Base-by-base conservation (phyloP, 2,888 invertebrate genomes). In the Kryphioiulus occultus region DNA sequence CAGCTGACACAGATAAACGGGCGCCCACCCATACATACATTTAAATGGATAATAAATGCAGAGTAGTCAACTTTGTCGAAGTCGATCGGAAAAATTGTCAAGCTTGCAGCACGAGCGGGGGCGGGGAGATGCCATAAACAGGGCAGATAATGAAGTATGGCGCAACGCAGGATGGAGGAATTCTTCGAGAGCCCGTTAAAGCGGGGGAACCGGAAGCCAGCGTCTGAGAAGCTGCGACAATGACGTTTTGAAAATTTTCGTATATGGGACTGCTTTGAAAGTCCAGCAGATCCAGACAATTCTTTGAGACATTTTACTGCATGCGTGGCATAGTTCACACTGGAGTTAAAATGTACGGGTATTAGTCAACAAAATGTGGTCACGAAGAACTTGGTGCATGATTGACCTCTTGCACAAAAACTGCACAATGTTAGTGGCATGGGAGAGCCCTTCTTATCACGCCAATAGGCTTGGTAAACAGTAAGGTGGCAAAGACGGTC, bases 31-130 rank as follows among this genome's bases (percentile, higher is more conserved):
- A 4, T 59, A 22, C 59, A 22, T 59, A 59, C 59, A 59, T 59
- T 59, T 59, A 59, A 59, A 59, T 59, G 59, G 59, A 59, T 59
- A 59, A 59, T 59, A 59, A 59, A 59, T 59, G 59, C 59, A 59
- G 59, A 59, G 59, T 59, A 59, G 59, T 59, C 59, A 59, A 59
- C n/a, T 59, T 59, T 59, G 59, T 22, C 59, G 59, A 59, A 59
- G 59, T 59, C 59, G n/a, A 59, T 59, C 59, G 59, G 59, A 22
- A 47, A 59, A 59, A 59, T 22, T 59, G 59, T 59, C 59, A 22
- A 59, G 59, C 59, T 59, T 22, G 59, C 59, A 59, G 17, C 17
- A 17, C 19, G 4, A 10, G 59, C 4, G 59, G 59, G 22, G 59
- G 59, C n/a, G 59, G 59, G 10, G 59, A 59, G 59, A 59, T 59